These are phyloP conservation scores for Lerista edwardsae DNA, from an alignment of 2,797 vertebrate species.

Conservation along the genomic window DNA sequence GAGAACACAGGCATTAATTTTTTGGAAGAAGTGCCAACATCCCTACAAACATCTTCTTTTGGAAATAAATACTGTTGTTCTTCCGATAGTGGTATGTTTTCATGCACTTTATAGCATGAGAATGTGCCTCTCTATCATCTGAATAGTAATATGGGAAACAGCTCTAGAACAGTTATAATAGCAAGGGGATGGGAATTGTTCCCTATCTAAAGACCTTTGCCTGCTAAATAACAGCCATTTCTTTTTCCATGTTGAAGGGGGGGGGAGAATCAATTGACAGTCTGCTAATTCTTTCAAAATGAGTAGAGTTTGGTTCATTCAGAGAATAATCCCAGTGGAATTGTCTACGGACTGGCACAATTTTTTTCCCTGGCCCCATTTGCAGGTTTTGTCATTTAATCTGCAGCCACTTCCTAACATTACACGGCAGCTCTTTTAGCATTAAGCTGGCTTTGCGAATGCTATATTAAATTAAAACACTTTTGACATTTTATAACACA, in stretches of 20 bases:
- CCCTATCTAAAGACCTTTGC: slow-evolving; percentile 10
- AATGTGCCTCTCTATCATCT: neutral
- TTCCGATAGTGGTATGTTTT: neutral
- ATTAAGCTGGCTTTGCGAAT: slow-evolving; percentile 44
- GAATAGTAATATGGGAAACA: neutral
- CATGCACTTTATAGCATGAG: neutral
- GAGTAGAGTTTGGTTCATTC: slow-evolving; percentile 39
- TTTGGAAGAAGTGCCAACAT: neutral
- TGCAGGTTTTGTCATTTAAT: slow-evolving; percentile 46
- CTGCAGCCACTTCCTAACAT: slow-evolving; percentile 57
- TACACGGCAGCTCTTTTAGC: slow-evolving; percentile 51
- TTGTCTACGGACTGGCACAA: slow-evolving; percentile 51
- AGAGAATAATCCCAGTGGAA: slow-evolving; percentile 47
- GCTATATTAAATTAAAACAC: slow-evolving; percentile 25
- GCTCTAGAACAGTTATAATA: slow-evolving; percentile 1
- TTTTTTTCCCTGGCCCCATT: slow-evolving; percentile 47
- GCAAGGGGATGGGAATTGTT: neutral
- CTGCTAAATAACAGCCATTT: slow-evolving; percentile 31
- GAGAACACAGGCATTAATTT: too few species aligned
- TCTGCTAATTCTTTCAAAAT: slow-evolving; percentile 31
- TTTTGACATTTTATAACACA: slow-evolving; percentile 30
- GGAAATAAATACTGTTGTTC: neutral
- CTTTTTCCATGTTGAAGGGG: slow-evolving; percentile 17
- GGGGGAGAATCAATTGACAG: slow-evolving; percentile 23
- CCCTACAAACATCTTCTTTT: neutral